phyloP scores from a whole-genome alignment of 2,113 vertebrate genomes.

The Pleuronectes platessa region DNA sequence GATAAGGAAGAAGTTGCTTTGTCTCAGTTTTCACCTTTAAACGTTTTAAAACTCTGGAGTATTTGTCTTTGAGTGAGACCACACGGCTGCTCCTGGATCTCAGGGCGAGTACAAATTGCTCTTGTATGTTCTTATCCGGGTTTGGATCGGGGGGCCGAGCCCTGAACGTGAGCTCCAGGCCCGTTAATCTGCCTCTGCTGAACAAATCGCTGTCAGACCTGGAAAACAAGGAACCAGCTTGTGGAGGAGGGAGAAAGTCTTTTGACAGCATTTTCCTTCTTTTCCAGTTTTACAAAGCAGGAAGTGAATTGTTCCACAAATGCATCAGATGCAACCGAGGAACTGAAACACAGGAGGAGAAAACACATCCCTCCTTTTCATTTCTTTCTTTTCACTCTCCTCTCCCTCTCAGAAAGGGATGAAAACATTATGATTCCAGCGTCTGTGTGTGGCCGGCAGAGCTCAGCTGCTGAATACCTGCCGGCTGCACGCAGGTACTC shows the following conservation, averaged over 20 bases:
- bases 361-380: background rate
- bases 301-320: background rate
- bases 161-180: constrained; percentile 55
- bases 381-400: background rate
- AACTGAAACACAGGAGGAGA: background rate
- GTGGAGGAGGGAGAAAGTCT: background rate
- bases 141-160: constrained; percentile 61
- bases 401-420: constrained; percentile 37
- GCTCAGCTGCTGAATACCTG: constrained; percentile 74
- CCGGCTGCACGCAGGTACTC: constrained; percentile 68
- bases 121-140: constrained; percentile 70
- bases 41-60: background rate
- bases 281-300: background rate
- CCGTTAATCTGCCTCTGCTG: constrained; percentile 59
- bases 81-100: constrained; percentile 41
- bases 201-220: constrained; percentile 52
- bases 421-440: constrained; percentile 25
- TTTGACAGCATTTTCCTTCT: too few species aligned
- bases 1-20: background rate
- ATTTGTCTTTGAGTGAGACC: constrained; percentile 46
- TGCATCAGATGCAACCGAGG: background rate
- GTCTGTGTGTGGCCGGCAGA: constrained; percentile 62
- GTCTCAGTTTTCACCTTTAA: background rate
- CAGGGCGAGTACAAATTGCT: constrained; percentile 70
- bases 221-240: constrained; percentile 16